Conservation (phyloP, 1,140 invertebrate genomes). For the Heliconius hermathena region DNA sequence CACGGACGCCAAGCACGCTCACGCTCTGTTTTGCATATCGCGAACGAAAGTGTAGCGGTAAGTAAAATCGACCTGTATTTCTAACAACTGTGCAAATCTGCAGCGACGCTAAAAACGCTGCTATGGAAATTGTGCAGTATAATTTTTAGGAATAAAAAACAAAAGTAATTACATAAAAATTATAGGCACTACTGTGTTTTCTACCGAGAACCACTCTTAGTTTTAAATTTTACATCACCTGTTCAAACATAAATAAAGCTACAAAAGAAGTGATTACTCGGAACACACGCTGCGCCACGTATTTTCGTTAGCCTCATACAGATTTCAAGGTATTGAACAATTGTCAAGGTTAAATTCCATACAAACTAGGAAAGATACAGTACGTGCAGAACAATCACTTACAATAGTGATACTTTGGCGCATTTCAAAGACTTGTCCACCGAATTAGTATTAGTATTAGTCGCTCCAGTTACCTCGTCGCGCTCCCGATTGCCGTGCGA, state of each 20-base stretch:
- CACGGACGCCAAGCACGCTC: conserved; percentile 56
- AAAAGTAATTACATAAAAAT: conserved; percentile 12
- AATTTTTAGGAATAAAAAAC: conserved; percentile 29
- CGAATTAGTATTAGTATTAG: conserved; percentile 71
- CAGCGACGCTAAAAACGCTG: conserved; percentile 39
- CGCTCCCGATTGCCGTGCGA: conserved; percentile 73
- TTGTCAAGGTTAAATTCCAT: conserved; percentile 43
- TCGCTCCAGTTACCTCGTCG: conserved; percentile 67
- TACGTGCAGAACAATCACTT: conserved; percentile 35
- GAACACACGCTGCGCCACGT: neutral
- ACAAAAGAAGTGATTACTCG: conserved; percentile 16
- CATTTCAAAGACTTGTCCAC: conserved; percentile 54
- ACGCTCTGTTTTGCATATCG: conserved; percentile 75
- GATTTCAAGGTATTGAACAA: conserved; percentile 24
- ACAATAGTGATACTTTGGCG: conserved; percentile 19
- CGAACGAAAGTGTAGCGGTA: conserved; percentile 69
- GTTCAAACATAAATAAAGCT: conserved; percentile 20
- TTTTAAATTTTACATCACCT: conserved; percentile 1
- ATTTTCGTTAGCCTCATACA: conserved; percentile 6
- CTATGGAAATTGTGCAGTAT: conserved; percentile 29
- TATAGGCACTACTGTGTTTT: conserved; percentile 5
- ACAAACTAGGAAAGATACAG: conserved; percentile 49
- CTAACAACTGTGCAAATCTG: conserved; percentile 48
- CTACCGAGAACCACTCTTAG: neutral
- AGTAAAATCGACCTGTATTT: conserved; percentile 59